Evolutionary conservation across 2,113 vertebrate genomes (phyloP).

Genomic region (Urocitellus parryii): DNA sequence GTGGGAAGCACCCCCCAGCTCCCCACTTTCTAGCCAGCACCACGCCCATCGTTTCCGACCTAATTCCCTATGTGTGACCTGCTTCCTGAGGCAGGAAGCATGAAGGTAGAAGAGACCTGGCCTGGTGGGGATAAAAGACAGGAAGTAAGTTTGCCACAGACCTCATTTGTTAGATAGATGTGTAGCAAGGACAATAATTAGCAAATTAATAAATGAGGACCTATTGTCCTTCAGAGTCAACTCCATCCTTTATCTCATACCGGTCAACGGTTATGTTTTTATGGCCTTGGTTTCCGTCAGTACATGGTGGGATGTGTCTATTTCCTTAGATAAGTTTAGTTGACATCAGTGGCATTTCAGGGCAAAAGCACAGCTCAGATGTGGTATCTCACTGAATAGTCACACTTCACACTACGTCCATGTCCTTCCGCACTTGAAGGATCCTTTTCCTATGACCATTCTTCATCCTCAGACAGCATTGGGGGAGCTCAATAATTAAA

Average conservation of each 20-base stretch:
- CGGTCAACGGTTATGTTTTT: neutral
- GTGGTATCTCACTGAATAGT: neutral
- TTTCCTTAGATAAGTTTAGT: neutral
- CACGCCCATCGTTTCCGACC: neutral
- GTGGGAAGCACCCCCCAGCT: neutral
- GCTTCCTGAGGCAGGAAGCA: neutral
- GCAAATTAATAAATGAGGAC: neutral
- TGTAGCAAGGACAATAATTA: neutral
- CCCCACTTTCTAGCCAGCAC: neutral
- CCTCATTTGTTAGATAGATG: neutral
- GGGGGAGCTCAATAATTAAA: neutral
- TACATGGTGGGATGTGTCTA: neutral
- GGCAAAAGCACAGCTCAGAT: slow-evolving; percentile 7
- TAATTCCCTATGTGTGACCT: neutral
- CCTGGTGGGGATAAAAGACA: accelerated
- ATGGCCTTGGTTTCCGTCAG: neutral
- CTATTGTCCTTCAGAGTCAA: neutral
- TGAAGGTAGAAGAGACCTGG: neutral
- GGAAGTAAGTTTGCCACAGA: neutral
- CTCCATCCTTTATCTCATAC: neutral
- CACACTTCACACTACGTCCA: neutral
- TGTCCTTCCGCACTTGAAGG: neutral
- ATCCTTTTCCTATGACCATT: neutral
- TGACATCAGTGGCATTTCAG: neutral
- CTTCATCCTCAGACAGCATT: neutral